Evolutionary conservation across 2,888 invertebrate genomes (phyloP), one percentile per base, ranked within the genome.

Genomic region (Notodromas monacha): DNA sequence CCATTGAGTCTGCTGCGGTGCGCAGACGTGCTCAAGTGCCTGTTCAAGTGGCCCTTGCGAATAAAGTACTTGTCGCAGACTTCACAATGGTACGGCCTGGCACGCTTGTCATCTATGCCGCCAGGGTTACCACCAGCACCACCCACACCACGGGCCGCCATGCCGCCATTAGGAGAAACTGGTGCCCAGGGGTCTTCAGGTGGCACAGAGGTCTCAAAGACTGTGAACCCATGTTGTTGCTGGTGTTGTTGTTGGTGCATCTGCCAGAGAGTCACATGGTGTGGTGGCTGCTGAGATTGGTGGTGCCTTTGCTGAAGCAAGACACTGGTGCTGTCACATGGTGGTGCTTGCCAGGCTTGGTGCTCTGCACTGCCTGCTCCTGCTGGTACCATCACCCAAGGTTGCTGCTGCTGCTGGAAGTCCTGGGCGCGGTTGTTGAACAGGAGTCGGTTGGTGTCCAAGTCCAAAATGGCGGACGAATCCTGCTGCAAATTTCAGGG

Each of bases 401-500:
- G 27, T 13, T 5, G 6, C 12, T 27, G 27, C 12, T 6, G 27
- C 27, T 6, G 27, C 6, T 27, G 12, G 11, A 6, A 5, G 11
- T 27, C 11, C 27, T 6, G 27, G 12, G 27, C 11, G 27, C 27
- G 8, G 6, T 6, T 13, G 5, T n/a, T 27, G 5, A 5, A 12
- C 27, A 12, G 12, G 27, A 27, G 27, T 5, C 12, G 6, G 27
- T 27, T 27, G 6, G 27, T 27, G 27, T 27, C 27, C 27, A 27
- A 13, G 27, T 27, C 27, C 10, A 27, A 12, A 5, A 27, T 27
- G 5, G 8, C 27, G 5, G 27, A 6, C 10, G 27, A n/a, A n/a
- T 27, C 27, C 27, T 27, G 50, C 43, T 12, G 44, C 39, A 2
- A 50, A 47, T 3, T 38, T 37, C 35, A 50, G 36, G 1, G 60